These are phyloP conservation scores for Eupithecia inturbata DNA, from an alignment of 2,888 invertebrate species.

Conservation along the genomic window DNA sequence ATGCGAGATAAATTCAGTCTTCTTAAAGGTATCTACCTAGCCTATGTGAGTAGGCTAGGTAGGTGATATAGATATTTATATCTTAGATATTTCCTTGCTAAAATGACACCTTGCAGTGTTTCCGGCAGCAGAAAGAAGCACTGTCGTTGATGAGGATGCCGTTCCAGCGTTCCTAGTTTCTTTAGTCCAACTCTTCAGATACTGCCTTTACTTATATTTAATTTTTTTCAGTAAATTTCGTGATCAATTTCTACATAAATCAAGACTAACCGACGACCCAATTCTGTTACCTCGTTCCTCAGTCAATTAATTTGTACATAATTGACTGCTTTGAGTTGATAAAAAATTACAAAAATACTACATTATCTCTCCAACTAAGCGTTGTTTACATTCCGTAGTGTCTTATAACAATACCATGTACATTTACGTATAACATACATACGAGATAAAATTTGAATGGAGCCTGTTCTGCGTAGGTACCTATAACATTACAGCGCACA, in stretches of 20 bases:
- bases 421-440: not conserved
- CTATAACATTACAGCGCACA: slow-evolving; percentile 35
- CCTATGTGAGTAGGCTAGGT: too few relatives aligned
- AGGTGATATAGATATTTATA: too few relatives aligned
- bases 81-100: too few relatives aligned
- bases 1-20: not conserved
- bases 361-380: not conserved
- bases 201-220: too few relatives aligned
- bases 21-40: too few relatives aligned
- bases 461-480: too few relatives aligned
- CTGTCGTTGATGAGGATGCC: not conserved
- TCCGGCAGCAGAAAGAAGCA: not conserved
- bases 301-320: not conserved
- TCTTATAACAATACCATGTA: not conserved
- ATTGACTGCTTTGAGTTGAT: not conserved
- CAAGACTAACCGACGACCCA: not conserved
- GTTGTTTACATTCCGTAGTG: not conserved
- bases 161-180: not conserved
- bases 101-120: not conserved
- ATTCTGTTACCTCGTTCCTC: not conserved
- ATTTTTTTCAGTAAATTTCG: not conserved
- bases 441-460: not conserved
- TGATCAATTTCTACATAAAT: not conserved
- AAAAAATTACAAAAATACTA: not conserved
- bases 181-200: not conserved